Percentiles rank a stretch among this genome's conserved stretches.
phyloP scores from a whole-genome alignment of 2,113 vertebrate species.

The Vulpes lagopus region DNA sequence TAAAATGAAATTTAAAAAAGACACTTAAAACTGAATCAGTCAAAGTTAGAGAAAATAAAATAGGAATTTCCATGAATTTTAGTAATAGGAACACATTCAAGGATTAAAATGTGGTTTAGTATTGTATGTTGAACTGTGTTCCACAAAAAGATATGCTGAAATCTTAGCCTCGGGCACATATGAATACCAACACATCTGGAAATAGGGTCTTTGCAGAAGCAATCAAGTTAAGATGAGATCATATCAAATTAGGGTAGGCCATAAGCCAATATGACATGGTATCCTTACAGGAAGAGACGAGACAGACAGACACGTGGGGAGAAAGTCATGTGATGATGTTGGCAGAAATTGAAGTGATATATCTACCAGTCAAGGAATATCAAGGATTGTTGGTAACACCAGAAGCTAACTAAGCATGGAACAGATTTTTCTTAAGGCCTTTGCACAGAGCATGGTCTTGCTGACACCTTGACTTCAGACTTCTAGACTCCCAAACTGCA shows the following conservation, averaged over 20 bases:
- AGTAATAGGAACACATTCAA: not conserved
- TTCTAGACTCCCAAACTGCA: not conserved
- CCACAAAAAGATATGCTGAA: not conserved
- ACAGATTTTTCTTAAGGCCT: not conserved
- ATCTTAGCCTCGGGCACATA: not conserved
- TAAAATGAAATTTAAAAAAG: conserved; percentile 58
- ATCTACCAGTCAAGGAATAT: not conserved
- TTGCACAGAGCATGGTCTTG: not conserved
- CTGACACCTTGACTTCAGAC: not conserved
- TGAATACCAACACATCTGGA: not conserved
- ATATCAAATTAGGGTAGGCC: not conserved
- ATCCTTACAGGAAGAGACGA: not conserved
- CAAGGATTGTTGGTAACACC: not conserved
- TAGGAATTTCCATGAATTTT: conserved; percentile 21
- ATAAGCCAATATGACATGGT: not conserved
- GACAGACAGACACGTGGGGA: not conserved
- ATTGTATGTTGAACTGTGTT: not conserved
- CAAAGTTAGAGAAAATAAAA: conserved; percentile 48
- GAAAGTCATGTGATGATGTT: not conserved
- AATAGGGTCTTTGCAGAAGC: not conserved
- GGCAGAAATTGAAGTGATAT: not conserved
- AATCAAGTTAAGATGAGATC: not conserved
- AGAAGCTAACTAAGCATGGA: not conserved
- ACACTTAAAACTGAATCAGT: conserved; percentile 54
- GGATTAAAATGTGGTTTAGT: not conserved